phyloP scores from a whole-genome alignment of 2,797 vertebrate species.

The Myotis planiceps region DNA sequence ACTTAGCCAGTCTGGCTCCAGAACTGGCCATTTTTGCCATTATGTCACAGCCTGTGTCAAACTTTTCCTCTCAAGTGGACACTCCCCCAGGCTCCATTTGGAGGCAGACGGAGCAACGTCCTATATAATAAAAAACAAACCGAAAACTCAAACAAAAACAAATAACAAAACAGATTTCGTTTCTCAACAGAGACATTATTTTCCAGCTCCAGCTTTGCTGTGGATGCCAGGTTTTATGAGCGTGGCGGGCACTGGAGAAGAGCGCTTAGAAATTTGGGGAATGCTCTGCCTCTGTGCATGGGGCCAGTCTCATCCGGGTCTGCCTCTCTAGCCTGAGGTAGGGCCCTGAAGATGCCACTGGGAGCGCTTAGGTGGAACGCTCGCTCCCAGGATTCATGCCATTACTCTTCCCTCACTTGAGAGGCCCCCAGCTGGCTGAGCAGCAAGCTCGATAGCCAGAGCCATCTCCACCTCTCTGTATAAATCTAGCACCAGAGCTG shows the following conservation, averaged over 20 bases:
- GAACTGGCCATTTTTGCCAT: not conserved
- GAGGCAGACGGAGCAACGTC: not conserved
- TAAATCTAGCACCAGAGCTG: slow-evolving; percentile 76
- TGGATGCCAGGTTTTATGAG: not conserved
- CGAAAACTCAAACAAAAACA: slow-evolving; percentile 12
- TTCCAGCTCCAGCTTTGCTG: not conserved
- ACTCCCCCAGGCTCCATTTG: not conserved
- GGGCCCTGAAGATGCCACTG: not conserved
- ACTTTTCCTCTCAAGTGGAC: not conserved
- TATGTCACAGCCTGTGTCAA: not conserved
- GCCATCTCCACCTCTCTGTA: slow-evolving; percentile 58
- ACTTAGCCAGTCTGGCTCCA: not conserved
- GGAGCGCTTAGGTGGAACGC: not conserved
- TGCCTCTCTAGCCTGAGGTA: not conserved
- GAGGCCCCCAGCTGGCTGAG: slow-evolving; percentile 71
- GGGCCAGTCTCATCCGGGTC: not conserved
- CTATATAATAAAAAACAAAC: slow-evolving; percentile 25
- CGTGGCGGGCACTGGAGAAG: not conserved
- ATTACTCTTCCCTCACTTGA: slow-evolving; percentile 67
- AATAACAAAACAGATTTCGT: not conserved
- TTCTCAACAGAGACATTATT: not conserved
- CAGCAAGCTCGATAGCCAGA: slow-evolving; percentile 55
- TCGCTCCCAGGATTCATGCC: slow-evolving; percentile 39
- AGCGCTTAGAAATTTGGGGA: not conserved
- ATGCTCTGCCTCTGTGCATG: not conserved